Conservation (phyloP, 2,888 invertebrate genomes). For the Tetanocera ferruginea region DNA sequence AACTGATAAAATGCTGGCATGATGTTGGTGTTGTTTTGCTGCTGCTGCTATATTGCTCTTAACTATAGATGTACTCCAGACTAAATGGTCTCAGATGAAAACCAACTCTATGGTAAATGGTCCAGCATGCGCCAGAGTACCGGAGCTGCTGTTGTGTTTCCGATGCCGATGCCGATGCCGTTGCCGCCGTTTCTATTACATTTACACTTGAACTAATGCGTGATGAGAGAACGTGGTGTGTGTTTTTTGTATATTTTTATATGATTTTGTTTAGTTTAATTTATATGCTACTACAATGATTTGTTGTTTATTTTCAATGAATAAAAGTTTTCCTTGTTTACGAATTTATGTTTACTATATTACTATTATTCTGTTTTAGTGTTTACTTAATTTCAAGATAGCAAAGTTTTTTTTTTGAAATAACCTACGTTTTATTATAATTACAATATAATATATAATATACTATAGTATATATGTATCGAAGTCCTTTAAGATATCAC, state of each 20-base stretch:
- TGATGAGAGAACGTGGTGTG: neutral
- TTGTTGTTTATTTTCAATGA: conserved; percentile 24
- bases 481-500: conserved; percentile 70
- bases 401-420: conserved; percentile 43
- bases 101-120: too few relatives aligned
- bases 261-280: conserved; percentile 10
- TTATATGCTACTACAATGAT: conserved; percentile 1
- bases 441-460: conserved; percentile 57
- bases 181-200: neutral
- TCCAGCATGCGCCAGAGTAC: too few relatives aligned
- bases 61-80: too few relatives aligned
- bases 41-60: neutral
- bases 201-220: neutral
- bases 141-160: too few relatives aligned
- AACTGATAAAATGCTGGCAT: conserved; percentile 41
- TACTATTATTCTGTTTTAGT: conserved; percentile 45
- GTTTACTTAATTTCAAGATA: conserved; percentile 58
- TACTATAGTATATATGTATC: conserved; percentile 70
- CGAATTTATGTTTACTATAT: conserved; percentile 2
- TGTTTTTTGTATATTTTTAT: conserved; percentile 1
- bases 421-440: conserved; percentile 59
- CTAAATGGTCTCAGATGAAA: too few relatives aligned
- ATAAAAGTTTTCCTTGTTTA: conserved; percentile 26
- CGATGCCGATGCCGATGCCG: neutral
- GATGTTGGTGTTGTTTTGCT: conserved; percentile 7